phyloP scores from a whole-genome alignment of 2,797 vertebrate species.

The Chloroceryle inda region DNA sequence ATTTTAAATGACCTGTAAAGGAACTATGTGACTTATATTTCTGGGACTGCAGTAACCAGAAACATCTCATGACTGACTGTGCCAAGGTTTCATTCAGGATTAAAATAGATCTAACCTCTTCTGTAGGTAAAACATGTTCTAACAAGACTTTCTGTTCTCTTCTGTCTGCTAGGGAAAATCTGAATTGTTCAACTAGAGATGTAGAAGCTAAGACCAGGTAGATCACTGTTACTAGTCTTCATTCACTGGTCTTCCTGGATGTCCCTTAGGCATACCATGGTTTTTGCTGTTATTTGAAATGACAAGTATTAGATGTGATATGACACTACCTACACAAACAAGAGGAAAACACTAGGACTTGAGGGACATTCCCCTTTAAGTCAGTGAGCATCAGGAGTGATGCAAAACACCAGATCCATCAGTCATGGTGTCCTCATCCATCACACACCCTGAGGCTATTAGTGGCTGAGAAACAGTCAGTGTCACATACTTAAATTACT shows the following conservation, averaged over 20 bases:
- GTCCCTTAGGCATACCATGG: accelerated
- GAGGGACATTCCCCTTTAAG: background rate
- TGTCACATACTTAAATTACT: background rate
- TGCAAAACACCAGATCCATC: background rate
- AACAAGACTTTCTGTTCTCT: background rate
- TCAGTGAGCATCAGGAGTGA: background rate
- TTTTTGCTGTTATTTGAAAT: background rate
- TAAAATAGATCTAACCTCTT: background rate
- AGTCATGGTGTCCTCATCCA: background rate
- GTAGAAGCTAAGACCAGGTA: background rate
- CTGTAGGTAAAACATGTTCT: background rate
- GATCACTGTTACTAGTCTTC: background rate
- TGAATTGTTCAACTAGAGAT: background rate
- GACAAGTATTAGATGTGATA: background rate
- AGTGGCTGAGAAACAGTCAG: background rate
- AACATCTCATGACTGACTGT: background rate
- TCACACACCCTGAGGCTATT: background rate
- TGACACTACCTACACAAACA: background rate
- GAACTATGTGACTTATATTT: background rate
- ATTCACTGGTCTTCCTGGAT: background rate
- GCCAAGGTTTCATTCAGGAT: background rate
- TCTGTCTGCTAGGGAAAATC: background rate
- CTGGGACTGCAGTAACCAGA: background rate
- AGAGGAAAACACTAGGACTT: background rate
- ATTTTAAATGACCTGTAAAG: background rate